Evolutionary conservation across 2,113 vertebrate genomes (phyloP).

Genomic region (Gavia stellata): DNA sequence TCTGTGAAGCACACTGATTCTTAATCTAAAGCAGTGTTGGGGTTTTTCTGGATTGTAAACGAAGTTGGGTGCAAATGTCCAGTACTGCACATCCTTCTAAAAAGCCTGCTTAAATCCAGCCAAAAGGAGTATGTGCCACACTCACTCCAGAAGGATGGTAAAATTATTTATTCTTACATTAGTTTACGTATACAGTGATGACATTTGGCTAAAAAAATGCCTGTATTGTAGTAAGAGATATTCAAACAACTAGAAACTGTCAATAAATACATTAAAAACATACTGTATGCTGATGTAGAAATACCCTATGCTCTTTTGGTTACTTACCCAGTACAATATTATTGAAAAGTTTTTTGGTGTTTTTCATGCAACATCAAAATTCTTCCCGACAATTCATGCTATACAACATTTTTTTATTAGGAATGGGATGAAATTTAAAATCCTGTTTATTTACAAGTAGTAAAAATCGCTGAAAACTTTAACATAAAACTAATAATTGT

Average conservation of each 20-base stretch:
- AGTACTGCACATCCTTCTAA: not conserved
- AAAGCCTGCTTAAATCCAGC: not conserved
- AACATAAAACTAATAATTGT: not conserved
- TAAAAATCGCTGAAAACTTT: slow-evolving; percentile 1
- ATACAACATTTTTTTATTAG: not conserved
- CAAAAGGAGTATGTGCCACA: not conserved
- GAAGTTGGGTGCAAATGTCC: not conserved
- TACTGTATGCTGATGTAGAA: not conserved
- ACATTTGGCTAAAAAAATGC: not conserved
- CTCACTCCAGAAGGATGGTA: not conserved
- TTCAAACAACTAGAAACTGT: not conserved
- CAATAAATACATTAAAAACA: slow-evolving; percentile 34
- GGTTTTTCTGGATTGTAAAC: not conserved
- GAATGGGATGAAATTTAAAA: not conserved
- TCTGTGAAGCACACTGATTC: not conserved
- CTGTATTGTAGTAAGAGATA: not conserved
- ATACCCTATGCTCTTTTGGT: not conserved
- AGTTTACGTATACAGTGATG: not conserved
- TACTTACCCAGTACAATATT: not conserved
- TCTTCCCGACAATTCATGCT: slow-evolving; percentile 1
- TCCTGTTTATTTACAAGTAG: not conserved
- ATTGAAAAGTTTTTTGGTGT: slow-evolving; percentile 2
- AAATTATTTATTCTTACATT: slow-evolving; percentile 26
- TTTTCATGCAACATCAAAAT: slow-evolving; percentile 46
- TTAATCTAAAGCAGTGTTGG: not conserved